A percentile compares a stretch with the other conserved stretches of the same genome.
Conservation (phyloP, 2,797 vertebrate genomes). For the Eleutherodactylus coqui region DNA sequence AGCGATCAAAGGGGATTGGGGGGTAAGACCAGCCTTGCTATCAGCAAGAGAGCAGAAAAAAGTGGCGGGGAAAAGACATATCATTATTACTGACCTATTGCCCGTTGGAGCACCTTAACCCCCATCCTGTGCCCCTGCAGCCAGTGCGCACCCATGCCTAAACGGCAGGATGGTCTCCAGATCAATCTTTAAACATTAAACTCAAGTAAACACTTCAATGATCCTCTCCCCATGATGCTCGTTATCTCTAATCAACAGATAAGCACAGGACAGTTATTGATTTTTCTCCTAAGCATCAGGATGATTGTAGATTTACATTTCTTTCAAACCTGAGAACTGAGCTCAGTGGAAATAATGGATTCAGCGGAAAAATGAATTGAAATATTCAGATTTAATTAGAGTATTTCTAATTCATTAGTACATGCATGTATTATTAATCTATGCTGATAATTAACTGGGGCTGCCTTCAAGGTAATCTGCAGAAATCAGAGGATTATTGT, state of each 20-base stretch:
- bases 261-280: not conserved
- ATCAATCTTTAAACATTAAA: not conserved
- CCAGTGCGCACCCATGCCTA: too few species aligned
- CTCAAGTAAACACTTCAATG: not conserved
- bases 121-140: too few species aligned
- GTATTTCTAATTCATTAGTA: conserved; percentile 24
- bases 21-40: too few species aligned
- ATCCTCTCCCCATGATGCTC: not conserved
- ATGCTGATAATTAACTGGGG: not conserved
- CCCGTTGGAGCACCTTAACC: too few species aligned
- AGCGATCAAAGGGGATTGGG: too few species aligned
- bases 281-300: not conserved
- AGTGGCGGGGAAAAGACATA: too few species aligned
- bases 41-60: too few species aligned
- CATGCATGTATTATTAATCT: conserved; percentile 30
- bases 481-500: conserved; percentile 13
- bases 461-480: not conserved
- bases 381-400: conserved; percentile 50
- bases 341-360: not conserved
- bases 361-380: conserved; percentile 24
- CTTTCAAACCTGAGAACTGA: not conserved
- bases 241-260: not conserved
- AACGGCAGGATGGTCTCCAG: too few species aligned
- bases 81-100: too few species aligned
- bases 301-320: not conserved